Conservation (phyloP, 2,888 invertebrate species). For the Listrodromus nycthemerus region DNA sequence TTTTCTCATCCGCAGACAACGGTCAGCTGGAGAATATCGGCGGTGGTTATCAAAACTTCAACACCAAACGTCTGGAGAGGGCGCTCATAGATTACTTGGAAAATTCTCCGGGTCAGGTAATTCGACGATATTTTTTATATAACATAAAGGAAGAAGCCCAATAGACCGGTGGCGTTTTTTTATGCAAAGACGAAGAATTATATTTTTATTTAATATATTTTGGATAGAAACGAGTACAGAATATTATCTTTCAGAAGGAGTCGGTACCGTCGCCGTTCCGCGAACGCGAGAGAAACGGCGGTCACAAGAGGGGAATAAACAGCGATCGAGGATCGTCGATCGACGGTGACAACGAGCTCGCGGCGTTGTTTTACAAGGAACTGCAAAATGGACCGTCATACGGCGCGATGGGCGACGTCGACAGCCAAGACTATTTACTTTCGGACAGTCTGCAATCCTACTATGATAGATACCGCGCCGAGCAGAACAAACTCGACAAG, state of each 20-base stretch:
- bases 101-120: conserved; percentile 74
- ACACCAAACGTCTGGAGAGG: conserved; percentile 75
- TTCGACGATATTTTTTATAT: neutral
- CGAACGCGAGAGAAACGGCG: conserved; percentile 77
- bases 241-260: conserved; percentile 66
- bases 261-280: conserved; percentile 78
- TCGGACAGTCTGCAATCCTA: conserved; percentile 70
- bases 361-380: conserved; percentile 73
- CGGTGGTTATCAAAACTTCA: conserved; percentile 82
- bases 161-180: neutral
- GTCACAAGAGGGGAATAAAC: conserved; percentile 71
- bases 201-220: neutral
- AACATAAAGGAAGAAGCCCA: neutral
- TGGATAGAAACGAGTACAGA: neutral
- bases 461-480: conserved; percentile 72
- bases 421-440: conserved; percentile 72
- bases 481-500: conserved; percentile 61
- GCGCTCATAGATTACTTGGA: conserved; percentile 78
- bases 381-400: conserved; percentile 72
- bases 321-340: conserved; percentile 46
- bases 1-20: conserved; percentile 73
- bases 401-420: conserved; percentile 61
- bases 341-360: conserved; percentile 67
- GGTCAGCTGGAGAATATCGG: conserved; percentile 84
- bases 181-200: neutral